Evolutionary conservation across 2,113 vertebrate genomes (phyloP).

Genomic region (Symphodus melops): DNA sequence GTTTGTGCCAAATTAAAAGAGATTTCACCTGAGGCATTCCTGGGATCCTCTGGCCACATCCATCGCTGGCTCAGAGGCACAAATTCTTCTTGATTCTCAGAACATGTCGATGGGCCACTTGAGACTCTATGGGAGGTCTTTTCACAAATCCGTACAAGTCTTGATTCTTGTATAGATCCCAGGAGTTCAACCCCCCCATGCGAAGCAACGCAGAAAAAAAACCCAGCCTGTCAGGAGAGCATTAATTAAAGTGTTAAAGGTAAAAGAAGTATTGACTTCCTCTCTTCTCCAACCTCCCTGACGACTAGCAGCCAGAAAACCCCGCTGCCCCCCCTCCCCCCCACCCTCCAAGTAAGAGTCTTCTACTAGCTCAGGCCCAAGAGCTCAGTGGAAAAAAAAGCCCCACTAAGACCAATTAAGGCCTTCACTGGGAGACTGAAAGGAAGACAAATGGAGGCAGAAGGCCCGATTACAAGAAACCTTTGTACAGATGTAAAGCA

Average conservation of each 20-base stretch:
- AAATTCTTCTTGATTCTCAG: slow-evolving; percentile 46
- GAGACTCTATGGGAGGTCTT: slow-evolving; percentile 69
- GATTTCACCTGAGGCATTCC: neutral
- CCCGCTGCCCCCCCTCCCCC: slow-evolving; percentile 80
- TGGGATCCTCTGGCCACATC: neutral
- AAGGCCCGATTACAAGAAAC: slow-evolving; percentile 98
- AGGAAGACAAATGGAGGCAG: slow-evolving; percentile 99
- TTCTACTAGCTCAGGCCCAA: slow-evolving; percentile 87
- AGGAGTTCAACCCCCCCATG: slow-evolving; percentile 76
- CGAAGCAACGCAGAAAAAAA: slow-evolving; percentile 67
- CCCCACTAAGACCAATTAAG: slow-evolving; percentile 99
- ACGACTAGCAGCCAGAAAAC: slow-evolving; percentile 77
- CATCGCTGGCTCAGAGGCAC: neutral
- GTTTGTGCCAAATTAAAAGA: neutral
- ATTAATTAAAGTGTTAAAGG: slow-evolving; percentile 97
- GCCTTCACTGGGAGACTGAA: slow-evolving; percentile 94
- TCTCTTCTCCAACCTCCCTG: slow-evolving; percentile 79
- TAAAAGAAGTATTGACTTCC: slow-evolving; percentile 92
- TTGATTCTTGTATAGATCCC: slow-evolving; percentile 77
- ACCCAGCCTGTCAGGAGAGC: slow-evolving; percentile 87
- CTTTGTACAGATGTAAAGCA: slow-evolving; percentile 99
- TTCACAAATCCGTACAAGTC: slow-evolving; percentile 70
- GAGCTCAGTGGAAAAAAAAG: slow-evolving; percentile 90
- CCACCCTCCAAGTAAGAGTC: slow-evolving; percentile 83
- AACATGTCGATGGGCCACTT: slow-evolving; percentile 68